phyloP scores from a whole-genome alignment of 2,113 vertebrate genomes.

The Spea bombifrons region DNA sequence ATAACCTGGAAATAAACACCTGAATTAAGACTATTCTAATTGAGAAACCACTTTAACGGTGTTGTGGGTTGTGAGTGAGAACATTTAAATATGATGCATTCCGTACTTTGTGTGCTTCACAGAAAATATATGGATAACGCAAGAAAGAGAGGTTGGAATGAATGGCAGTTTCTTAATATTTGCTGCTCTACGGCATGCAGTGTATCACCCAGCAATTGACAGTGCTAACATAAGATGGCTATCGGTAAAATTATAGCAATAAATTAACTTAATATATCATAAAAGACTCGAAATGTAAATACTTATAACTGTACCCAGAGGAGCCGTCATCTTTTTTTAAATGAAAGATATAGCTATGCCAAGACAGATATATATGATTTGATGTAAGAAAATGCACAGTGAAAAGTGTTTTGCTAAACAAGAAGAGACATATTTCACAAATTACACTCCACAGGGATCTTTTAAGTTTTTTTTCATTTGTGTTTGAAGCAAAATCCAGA shows the following conservation, averaged over 20 bases:
- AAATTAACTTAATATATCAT: constrained; percentile 28
- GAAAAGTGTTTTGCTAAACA: constrained; percentile 24
- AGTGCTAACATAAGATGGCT: constrained; percentile 19
- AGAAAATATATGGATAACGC: neutral
- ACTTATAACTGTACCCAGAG: neutral
- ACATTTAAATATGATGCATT: constrained; percentile 30
- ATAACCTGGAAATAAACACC: constrained; percentile 55
- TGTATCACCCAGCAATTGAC: constrained; percentile 34
- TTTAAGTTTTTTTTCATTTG: neutral
- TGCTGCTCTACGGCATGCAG: constrained; percentile 1
- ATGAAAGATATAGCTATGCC: constrained; percentile 9
- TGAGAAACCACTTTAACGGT: constrained; percentile 40
- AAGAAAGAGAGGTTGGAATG: constrained; percentile 26
- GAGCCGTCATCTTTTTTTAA: constrained; percentile 8
- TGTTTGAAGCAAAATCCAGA: neutral
- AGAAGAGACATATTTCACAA: constrained; percentile 22
- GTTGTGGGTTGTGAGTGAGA: constrained; percentile 16
- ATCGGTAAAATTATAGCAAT: constrained; percentile 25
- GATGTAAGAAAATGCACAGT: constrained; percentile 20
- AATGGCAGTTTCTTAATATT: constrained; percentile 21
- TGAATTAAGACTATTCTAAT: constrained; percentile 53
- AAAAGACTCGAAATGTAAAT: constrained; percentile 30
- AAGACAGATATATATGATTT: constrained; percentile 15
- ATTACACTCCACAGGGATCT: neutral
- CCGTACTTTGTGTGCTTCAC: constrained; percentile 13